Percentiles rank a stretch among this genome's conserved stretches.
These are phyloP conservation scores for Apteryx mantelli DNA, from an alignment of 2,113 vertebrate genomes.

Conservation along the genomic window DNA sequence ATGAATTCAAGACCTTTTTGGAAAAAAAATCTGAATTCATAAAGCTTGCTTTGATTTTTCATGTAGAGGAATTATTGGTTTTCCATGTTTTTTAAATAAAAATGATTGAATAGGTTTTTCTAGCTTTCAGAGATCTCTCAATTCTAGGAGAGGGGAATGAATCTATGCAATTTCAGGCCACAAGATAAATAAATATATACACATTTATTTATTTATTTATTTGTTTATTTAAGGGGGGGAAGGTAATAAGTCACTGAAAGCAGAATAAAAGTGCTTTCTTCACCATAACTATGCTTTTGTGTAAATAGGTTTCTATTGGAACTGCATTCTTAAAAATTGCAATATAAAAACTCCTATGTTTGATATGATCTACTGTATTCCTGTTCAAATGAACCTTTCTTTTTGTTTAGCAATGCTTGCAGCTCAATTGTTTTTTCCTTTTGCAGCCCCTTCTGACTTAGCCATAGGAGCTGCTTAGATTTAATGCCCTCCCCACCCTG, in stretches of 20 bases:
- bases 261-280: not conserved
- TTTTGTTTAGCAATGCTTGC: not conserved
- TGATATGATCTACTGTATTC: not conserved
- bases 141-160: not conserved
- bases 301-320: not conserved
- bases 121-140: conserved; percentile 18
- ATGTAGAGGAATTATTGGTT: conserved; percentile 15
- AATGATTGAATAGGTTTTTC: conserved; percentile 36
- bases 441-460: not conserved
- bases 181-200: not conserved
- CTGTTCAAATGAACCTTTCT: not conserved
- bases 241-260: conserved; percentile 19
- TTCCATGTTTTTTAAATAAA: conserved; percentile 40
- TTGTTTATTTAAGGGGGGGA: not conserved
- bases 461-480: not conserved
- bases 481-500: not conserved
- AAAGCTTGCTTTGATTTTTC: conserved; percentile 46
- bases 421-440: not conserved
- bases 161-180: not conserved
- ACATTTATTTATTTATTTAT: not conserved
- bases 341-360: not conserved
- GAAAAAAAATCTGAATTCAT: not conserved
- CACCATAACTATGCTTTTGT: not conserved
- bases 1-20: not conserved
- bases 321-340: not conserved